phyloP scores from a whole-genome alignment of 2,113 vertebrate genomes.

The Zingel zingel region DNA sequence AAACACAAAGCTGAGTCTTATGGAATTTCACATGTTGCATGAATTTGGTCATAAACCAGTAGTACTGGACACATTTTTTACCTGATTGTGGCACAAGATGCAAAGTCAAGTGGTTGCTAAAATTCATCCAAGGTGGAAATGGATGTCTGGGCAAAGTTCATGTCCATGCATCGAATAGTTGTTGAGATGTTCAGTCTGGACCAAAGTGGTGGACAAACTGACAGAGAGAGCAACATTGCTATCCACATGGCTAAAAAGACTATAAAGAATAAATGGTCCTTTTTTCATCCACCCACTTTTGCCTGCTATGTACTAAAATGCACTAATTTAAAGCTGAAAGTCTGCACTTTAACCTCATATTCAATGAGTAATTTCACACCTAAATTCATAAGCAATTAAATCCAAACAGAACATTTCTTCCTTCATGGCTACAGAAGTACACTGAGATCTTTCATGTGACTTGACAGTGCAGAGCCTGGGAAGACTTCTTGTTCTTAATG shows the following conservation, averaged over 20 bases:
- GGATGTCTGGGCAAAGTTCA: not conserved
- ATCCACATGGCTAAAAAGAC: not conserved
- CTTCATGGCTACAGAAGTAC: slow-evolving; percentile 12
- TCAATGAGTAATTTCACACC: slow-evolving; percentile 40
- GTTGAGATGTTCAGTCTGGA: not conserved
- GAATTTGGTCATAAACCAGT: not conserved
- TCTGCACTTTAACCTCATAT: slow-evolving; percentile 28
- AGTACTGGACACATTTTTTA: not conserved
- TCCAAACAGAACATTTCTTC: slow-evolving; percentile 27
- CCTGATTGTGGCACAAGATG: not conserved
- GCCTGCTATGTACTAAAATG: not conserved
- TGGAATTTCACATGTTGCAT: not conserved
- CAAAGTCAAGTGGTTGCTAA: not conserved
- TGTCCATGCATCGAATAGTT: not conserved
- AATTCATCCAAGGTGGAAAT: not conserved
- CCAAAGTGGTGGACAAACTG: too few relatives aligned
- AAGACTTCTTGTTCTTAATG: slow-evolving; percentile 64
- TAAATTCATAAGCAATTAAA: slow-evolving; percentile 23
- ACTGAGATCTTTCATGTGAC: slow-evolving; percentile 27
- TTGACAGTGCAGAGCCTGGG: slow-evolving; percentile 48
- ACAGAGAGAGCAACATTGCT: not conserved
- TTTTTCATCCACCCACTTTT: not conserved
- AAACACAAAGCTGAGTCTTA: not conserved
- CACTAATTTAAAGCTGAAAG: slow-evolving; percentile 4
- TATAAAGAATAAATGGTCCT: not conserved